Evolutionary conservation across 1,140 invertebrate species (phyloP).

Genomic region (Uloborus diversus): DNA sequence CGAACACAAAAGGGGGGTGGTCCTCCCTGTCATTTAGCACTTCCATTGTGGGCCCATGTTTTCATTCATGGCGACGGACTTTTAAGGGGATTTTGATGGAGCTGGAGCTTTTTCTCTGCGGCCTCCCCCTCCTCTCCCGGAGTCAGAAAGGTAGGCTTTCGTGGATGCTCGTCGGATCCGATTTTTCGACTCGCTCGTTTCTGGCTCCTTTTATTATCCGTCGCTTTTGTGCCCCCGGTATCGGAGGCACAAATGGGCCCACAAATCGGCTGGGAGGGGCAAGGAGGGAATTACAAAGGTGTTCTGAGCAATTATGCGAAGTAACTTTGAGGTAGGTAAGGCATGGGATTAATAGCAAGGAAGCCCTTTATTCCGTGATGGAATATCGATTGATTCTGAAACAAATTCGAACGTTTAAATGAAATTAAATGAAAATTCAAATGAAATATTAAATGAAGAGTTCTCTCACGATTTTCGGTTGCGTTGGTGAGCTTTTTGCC

Average conservation of each 20-base stretch:
- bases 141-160: conserved; percentile 12
- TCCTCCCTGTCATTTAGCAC: conserved; percentile 11
- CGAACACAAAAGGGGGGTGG: neutral
- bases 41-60: conserved; percentile 6
- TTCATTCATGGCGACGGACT: conserved; percentile 1
- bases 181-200: neutral
- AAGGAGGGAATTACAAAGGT: too few relatives aligned
- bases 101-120: neutral
- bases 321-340: too few relatives aligned
- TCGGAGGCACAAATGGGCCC: neutral
- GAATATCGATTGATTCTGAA: too few relatives aligned
- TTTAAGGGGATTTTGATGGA: conserved; percentile 20
- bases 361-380: too few relatives aligned
- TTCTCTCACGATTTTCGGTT: too few relatives aligned
- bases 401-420: too few relatives aligned
- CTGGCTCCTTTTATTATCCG: neutral
- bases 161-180: neutral
- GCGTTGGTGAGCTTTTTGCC: too few relatives aligned
- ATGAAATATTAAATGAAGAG: too few relatives aligned
- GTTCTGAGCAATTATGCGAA: too few relatives aligned
- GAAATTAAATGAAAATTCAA: too few relatives aligned
- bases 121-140: neutral
- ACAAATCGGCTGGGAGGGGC: neutral
- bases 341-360: too few relatives aligned
- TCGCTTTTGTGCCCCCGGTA: neutral